Base-by-base conservation (phyloP, 2,888 invertebrate species). In the Lochmaea crataegi region DNA sequence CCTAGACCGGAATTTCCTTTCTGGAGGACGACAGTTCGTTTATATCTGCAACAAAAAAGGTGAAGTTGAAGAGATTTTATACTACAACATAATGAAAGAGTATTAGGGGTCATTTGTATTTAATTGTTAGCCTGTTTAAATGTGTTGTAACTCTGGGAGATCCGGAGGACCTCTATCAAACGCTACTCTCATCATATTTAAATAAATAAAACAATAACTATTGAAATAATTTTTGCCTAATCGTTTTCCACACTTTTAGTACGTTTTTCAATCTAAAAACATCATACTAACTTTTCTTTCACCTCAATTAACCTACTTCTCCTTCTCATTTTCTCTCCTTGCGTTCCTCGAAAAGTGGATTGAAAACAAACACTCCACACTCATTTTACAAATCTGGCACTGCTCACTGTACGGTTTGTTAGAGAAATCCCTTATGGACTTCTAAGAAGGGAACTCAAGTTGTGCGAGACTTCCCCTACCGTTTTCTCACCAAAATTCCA, bases 1-100 rank as follows among this genome's bases (percentile, higher is more conserved):
- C 99, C 99, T 76, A 99, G 91, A n/a, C 99, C 98, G 76, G 94
- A 92, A 77, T 94, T 92, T 32, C 97, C 97, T 87, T 98, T 98
- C 85, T 94, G 94, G 77, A 99, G 90, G 42, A 94, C 91, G 57
- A 98, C 94, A 68, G 94, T 94, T 79, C 98, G 92, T 70, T 93
- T 91, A 83, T 94, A 94, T 86, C 94, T 92, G 87, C n/a, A 88
- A 87, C 45, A 72, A 75, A 77, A 71, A 68, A 67, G 48, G 7
- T 51, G 4, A 26, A 64, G 32, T 57, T 75, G 16, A 16, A 51
- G 18, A 65, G 65, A 48, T 16, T 1, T n/a, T 60, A 10, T 12
- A 22, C 1, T 22, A 45, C 10, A n/a, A n/a, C n/a, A n/a, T n/a
- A n/a, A n/a, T n/a, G n/a, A n/a, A n/a, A n/a, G n/a, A n/a, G n/a